Evolutionary conservation across 35 echinoderm and acorn worm species (phyloP).

Genomic region (Heliocidaris tuberculata): DNA sequence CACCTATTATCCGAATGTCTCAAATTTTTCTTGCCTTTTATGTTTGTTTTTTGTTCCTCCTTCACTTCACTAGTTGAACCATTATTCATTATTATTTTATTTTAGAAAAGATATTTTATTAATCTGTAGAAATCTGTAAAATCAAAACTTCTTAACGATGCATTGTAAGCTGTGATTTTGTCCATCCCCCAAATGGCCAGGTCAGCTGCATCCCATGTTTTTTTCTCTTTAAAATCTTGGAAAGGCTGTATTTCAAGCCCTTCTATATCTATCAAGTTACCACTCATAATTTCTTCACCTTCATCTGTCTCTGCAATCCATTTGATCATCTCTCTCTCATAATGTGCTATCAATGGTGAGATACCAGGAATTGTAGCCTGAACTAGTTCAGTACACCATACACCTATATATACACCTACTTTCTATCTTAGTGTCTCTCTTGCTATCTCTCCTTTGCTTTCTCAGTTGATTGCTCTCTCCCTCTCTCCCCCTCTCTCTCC

Average conservation of each 20-base stretch:
- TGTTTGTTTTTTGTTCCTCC: no score
- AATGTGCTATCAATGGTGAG: background rate
- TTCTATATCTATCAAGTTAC: background rate
- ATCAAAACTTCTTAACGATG: background rate
- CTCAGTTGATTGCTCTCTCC: no score
- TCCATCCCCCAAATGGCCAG: background rate
- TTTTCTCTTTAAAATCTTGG: background rate
- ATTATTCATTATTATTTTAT: background rate
- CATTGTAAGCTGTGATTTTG: background rate
- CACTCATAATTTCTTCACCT: slow-evolving; percentile 1
- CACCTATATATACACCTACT: background rate
- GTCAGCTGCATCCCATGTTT: background rate
- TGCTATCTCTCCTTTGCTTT: no score
- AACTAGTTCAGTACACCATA: background rate
- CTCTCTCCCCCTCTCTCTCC: background rate
- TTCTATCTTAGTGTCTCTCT: background rate
- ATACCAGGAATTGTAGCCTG: background rate
- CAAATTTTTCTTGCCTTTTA: no score
- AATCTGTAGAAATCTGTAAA: background rate
- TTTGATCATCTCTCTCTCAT: background rate
- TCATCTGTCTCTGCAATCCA: background rate
- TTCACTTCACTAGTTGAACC: background rate
- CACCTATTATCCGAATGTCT: no score
- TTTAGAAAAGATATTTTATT: background rate
- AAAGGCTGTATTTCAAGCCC: background rate